These are phyloP conservation scores for Drosophila rhopaloa DNA, from an alignment of 1,140 invertebrate genomes.

Conservation along the genomic window DNA sequence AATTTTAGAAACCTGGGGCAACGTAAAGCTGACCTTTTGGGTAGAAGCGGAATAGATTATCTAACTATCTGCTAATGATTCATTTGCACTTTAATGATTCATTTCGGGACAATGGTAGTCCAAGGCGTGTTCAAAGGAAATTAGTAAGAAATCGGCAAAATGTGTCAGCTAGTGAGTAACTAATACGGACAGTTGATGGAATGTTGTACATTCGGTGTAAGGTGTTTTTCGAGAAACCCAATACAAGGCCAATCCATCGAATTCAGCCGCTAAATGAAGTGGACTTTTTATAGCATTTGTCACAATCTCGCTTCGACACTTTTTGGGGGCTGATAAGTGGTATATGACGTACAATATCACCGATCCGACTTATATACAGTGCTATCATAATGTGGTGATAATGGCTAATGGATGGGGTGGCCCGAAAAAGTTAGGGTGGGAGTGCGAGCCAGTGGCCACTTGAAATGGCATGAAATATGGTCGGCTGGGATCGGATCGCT, in stretches of 20 bases:
- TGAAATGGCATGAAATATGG: conserved; percentile 35
- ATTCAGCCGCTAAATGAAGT: not conserved
- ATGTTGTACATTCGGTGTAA: not conserved
- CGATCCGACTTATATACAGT: conserved; percentile 2
- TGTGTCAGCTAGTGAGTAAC: not conserved
- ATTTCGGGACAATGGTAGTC: not conserved
- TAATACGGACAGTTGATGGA: not conserved
- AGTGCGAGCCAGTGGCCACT: conserved; percentile 29
- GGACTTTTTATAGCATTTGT: not conserved
- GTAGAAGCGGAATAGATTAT: not conserved
- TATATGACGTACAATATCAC: conserved; percentile 21
- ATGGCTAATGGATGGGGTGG: conserved; percentile 28
- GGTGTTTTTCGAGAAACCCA: not conserved
- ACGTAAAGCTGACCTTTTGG: no score
- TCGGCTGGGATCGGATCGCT: conserved; percentile 48
- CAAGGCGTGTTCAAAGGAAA: not conserved
- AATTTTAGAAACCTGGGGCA: no score
- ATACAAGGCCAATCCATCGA: not conserved
- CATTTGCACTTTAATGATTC: not conserved
- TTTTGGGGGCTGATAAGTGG: conserved; percentile 14
- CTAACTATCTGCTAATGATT: not conserved
- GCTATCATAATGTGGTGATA: conserved; percentile 43
- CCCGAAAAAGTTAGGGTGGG: not conserved
- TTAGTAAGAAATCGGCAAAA: not conserved
- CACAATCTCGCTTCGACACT: conserved; percentile 14